Base-by-base conservation (phyloP, 92 coral and sea anemone genomes). In the Zoanthus solanderi region DNA sequence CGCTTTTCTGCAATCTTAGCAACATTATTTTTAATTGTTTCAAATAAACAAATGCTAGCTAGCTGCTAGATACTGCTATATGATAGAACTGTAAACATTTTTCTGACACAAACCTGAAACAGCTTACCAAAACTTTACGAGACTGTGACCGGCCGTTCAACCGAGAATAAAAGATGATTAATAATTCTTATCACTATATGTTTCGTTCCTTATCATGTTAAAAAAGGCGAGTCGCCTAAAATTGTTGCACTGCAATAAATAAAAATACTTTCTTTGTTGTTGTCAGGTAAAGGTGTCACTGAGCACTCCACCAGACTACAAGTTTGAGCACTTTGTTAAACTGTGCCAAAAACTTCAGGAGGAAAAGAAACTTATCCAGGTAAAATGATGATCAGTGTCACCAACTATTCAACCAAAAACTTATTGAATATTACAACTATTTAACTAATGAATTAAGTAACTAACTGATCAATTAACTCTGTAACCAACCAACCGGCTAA, bases 301-400 rank as follows among this genome's bases (percentile, higher is more conserved):
- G 30, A 94, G 90, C 56, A 75, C 95, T 5, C 99, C 98, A 2
- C 99, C 98, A 30, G 99, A 97, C 75, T 97, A 97, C 92, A 97
- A 97, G 95, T 97, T 97, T 87, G 98, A 97, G 88, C 99, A 97
- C 89, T 97, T 97, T 69, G 93, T 94, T 94, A 95, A 97, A 80
- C 93, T 94, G 29, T 97, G 99, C 73, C 95, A 93, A 90, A 94
- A 95, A 74, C 88, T 93, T 42, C 99, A 97, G 87, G 99, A 96
- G 72, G 97, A 97, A 79, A 97, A 97, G 93, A 95, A 95, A 63
- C 89, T 89, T 16, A 42, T 95, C 23, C 97, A 95, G 98, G 98
- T 92, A 75, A 29, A 52, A 10, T 46, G 34, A 34, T 71, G 7
- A 71, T 2, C 11, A n/a, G 37, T 0, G n/a, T 15, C n/a, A 74